Conservation (phyloP, 1,140 invertebrate genomes). For the Tetragnatha versicolor region DNA sequence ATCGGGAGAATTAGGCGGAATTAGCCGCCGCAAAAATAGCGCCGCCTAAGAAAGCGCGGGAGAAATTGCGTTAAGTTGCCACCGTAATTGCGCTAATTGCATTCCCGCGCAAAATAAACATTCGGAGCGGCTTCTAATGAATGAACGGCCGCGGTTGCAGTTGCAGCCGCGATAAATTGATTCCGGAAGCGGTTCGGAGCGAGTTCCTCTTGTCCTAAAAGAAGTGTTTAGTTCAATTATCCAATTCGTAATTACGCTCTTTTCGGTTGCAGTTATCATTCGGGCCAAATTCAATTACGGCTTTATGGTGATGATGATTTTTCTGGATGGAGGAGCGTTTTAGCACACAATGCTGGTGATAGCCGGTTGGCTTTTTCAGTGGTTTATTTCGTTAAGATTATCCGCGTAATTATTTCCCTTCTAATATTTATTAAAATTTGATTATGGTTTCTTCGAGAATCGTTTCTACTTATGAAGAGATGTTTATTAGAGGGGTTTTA, state of each 20-base stretch:
- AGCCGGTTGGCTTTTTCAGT: no score
- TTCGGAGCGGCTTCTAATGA: conserved; percentile 40
- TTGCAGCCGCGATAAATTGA: conserved; percentile 42
- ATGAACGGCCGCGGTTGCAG: conserved; percentile 31
- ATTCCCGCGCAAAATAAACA: conserved; percentile 53
- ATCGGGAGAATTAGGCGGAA: conserved; percentile 48
- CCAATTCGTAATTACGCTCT: conserved; percentile 41
- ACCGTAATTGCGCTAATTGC: conserved; percentile 53
- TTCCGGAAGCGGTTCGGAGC: conserved; percentile 43
- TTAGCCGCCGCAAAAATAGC: conserved; percentile 44
- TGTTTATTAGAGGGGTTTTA: no score
- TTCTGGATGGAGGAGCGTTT: background rate
- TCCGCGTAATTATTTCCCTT: background rate
- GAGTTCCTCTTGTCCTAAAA: conserved; percentile 6
- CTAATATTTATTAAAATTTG: no score
- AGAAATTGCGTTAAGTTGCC: conserved; percentile 54
- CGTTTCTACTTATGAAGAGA: no score
- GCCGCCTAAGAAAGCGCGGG: conserved; percentile 12
- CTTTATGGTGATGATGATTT: conserved; percentile 23
- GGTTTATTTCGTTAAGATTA: background rate
- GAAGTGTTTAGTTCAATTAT: conserved; percentile 50
- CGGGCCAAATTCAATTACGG: conserved; percentile 26
- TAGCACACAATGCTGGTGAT: no score
- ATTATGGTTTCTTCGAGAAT: background rate
- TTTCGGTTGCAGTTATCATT: conserved; percentile 19